Conservation (phyloP, 2,888 invertebrate genomes). For the Lasioglossum leucozonium region DNA sequence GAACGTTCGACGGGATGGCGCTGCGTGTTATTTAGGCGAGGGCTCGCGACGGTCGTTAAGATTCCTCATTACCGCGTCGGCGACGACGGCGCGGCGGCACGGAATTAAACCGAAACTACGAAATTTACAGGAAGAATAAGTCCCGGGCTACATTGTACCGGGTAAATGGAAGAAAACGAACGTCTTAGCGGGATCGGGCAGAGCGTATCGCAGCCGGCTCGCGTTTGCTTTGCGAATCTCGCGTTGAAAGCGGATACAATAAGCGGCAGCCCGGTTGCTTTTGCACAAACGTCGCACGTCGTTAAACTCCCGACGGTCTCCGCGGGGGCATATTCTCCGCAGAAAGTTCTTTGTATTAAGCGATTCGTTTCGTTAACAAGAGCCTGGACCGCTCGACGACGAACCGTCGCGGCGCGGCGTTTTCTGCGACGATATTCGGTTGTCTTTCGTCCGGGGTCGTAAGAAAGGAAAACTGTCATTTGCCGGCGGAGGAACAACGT, state of each 20-base stretch:
- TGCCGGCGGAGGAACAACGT: slow-evolving; percentile 1
- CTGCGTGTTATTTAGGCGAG: slow-evolving; percentile 27
- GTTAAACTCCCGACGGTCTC: slow-evolving; percentile 62
- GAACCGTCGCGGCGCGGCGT: too few species aligned
- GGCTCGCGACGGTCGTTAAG: slow-evolving; percentile 44
- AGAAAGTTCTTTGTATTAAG: slow-evolving; percentile 38
- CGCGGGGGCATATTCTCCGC: slow-evolving; percentile 37
- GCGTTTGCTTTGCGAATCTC: slow-evolving; percentile 6
- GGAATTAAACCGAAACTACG: slow-evolving; percentile 56
- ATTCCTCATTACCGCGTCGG: slow-evolving; percentile 45
- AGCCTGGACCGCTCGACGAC: slow-evolving; percentile 10
- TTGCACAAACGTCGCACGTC: slow-evolving; percentile 57
- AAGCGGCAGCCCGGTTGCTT: slow-evolving; percentile 55
- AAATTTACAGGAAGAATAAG: slow-evolving; percentile 54
- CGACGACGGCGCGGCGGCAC: not conserved
- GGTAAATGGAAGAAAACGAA: slow-evolving; percentile 45
- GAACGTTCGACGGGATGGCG: not conserved
- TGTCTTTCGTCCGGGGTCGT: not conserved
- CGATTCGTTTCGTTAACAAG: slow-evolving; percentile 25
- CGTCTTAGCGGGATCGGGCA: slow-evolving; percentile 44
- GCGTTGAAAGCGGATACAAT: slow-evolving; percentile 49
- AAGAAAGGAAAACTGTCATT: slow-evolving; percentile 21
- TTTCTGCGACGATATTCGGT: slow-evolving; percentile 27
- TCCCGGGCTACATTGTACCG: slow-evolving; percentile 26
- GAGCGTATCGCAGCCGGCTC: slow-evolving; percentile 5